Base-by-base conservation (phyloP, 2,888 invertebrate genomes). In the Syritta pipiens region DNA sequence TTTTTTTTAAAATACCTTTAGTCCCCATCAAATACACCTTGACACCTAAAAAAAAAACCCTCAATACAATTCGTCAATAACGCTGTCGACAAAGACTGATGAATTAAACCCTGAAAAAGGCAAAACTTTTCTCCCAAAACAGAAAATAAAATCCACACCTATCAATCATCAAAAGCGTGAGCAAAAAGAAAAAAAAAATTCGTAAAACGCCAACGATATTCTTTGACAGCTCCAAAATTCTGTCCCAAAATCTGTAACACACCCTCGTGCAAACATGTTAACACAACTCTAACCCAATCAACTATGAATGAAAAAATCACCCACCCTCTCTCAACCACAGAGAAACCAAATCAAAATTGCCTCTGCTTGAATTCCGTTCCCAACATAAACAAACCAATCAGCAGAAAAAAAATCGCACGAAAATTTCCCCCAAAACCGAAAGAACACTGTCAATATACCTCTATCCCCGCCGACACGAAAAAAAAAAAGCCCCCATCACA, bases 311-410 rank as follows among this genome's bases (percentile, higher is more conserved):
- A 42, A 59, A 46, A 51, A 75, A 48, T 6, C 10, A 19, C 26
- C n/a, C 44, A 44, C 17, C 17, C 26, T n/a, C n/a, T n/a, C n/a
- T n/a, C n/a, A n/a, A 32, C 26, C 12, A n/a, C 20, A 60, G 19
- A 26, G 2, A 10, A 26, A 44, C 12, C 32, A 49, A 63, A 63
- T 72, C 53, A 55, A 60, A 72, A 72, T 57, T 67, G 49, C 49
- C 74, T 62, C 48, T 42, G 42, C 44, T 42, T 44, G 24, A 63
- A 28, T 59, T 44, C 55, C 32, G 37, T 62, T 44, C 14, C 44
- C 30, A 79, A 68, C 46, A 74, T 79, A 79, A 79, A 79, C 79
- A 79, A 68, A 68, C 57, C 74, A 65, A 72, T 77, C 72, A 71
- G 46, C 22, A 19, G 44, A 28, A 12, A 65, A 53, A 55, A 60